Base-by-base conservation (phyloP, 2,113 vertebrate species). In the Ictidomys tridecemlineatus region DNA sequence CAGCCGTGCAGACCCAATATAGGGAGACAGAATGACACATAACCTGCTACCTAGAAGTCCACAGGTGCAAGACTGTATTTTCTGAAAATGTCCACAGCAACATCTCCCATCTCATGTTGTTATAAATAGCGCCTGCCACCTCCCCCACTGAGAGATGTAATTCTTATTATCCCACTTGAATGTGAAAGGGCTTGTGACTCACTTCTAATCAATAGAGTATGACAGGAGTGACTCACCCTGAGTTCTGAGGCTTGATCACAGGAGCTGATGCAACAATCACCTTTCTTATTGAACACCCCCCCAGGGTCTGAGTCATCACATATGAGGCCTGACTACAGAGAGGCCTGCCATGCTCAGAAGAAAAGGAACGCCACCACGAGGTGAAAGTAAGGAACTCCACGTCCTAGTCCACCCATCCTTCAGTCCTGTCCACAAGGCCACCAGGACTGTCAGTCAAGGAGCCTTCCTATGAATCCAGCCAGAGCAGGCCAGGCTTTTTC, bases 171-270 rank as follows among this genome's bases (percentile, higher is more conserved):
- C 37, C 32, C 45, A n/a, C 58, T 58, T 37, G 32, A 69, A 69
- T 76, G 48, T 77, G 30, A 94, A 90, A 85, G 61, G n/a, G 30
- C 37, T 84, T 32, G 48, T 94, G 93, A 94, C 58, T 94, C 79
- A 85, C 72, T 77, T n/a, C 37, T 77, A 90, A 84, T 94, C 87
- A 90, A 77, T 32, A 77, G 70, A 48, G n/a, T 77, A 84, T 83
- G 70, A 65, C 22, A 63, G 58, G 67, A 67, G 28, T 94, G 86
- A 89, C 56, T 94, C 78, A 83, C 53, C 14, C 11, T 42, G 58
- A 83, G 45, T 67, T 94, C 85, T 53, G 79, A 45, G 70, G 65
- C 14, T 76, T 94, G 58, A 42, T n/a, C 69, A 67, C 32, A 82
- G 56, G n/a, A 45, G 16, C n/a, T 69, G n/a, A 76, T n/a, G 30